phyloP scores from a whole-genome alignment of 2,888 invertebrate species.

The Sinopyrophorus schimmeli region DNA sequence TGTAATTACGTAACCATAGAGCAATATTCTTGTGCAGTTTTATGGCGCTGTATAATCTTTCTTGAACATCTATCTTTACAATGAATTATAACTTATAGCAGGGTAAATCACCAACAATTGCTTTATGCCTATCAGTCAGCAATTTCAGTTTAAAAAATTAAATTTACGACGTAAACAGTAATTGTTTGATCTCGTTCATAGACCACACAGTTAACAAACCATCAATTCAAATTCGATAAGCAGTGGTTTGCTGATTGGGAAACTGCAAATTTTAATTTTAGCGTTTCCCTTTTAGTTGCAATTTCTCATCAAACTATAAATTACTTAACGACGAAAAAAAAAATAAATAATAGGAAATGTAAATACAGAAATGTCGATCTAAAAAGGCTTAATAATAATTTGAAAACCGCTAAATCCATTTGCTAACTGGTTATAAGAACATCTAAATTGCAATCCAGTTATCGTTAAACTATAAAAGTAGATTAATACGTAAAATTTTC shows the following conservation, averaged over 20 bases:
- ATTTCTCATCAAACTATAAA: constrained; percentile 1
- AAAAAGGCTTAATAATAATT: too few relatives aligned
- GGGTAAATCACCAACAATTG: constrained; percentile 13
- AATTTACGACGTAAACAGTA: constrained; percentile 23
- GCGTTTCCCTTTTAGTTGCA: too few relatives aligned
- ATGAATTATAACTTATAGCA: not conserved
- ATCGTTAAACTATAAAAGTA: constrained; percentile 12
- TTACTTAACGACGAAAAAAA: too few relatives aligned
- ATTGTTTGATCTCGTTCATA: constrained; percentile 23
- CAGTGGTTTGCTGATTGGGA: constrained; percentile 19
- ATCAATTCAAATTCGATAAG: constrained; percentile 28
- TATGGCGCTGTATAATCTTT: too few relatives aligned
- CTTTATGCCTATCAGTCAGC: constrained; percentile 16
- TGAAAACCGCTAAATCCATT: too few relatives aligned
- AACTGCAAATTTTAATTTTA: too few relatives aligned
- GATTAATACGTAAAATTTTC: constrained; percentile 7
- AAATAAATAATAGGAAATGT: too few relatives aligned
- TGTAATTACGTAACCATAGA: too few relatives aligned
- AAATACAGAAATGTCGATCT: too few relatives aligned
- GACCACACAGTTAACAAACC: constrained; percentile 28
- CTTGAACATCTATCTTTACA: constrained; percentile 8
- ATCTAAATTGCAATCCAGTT: too few relatives aligned
- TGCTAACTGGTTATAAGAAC: too few relatives aligned
- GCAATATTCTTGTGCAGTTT: too few relatives aligned
- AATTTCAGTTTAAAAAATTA: constrained; percentile 15